Conservation (phyloP, 2,888 invertebrate genomes). For the Magallana nippona region DNA sequence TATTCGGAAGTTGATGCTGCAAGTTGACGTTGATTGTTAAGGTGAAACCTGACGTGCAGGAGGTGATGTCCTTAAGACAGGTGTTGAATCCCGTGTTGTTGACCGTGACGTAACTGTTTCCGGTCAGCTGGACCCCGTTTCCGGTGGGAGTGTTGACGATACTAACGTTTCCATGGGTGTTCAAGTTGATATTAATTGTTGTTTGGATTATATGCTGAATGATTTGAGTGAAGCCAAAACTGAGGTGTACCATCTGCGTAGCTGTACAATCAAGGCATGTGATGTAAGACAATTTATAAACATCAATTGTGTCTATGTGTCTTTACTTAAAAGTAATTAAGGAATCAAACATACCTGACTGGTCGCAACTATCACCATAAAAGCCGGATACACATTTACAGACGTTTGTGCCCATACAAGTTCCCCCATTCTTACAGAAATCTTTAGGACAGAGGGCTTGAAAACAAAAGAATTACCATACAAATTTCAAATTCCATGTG, state of each 20-base stretch:
- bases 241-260: slow-evolving; percentile 45
- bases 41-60: slow-evolving; percentile 59
- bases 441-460: slow-evolving; percentile 53
- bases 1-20: slow-evolving; percentile 48
- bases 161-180: slow-evolving; percentile 52
- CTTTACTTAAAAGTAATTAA: too few species aligned
- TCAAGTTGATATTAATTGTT: slow-evolving; percentile 50
- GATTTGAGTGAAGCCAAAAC: slow-evolving; percentile 52
- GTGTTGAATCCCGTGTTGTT: slow-evolving; percentile 45
- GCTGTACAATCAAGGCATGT: slow-evolving; percentile 46
- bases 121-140: slow-evolving; percentile 51
- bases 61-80: slow-evolving; percentile 56
- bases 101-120: slow-evolving; percentile 55
- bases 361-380: slow-evolving; percentile 56
- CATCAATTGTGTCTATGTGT: too few species aligned
- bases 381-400: slow-evolving; percentile 58
- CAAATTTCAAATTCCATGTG: too few species aligned
- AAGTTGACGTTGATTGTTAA: slow-evolving; percentile 58
- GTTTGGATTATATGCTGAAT: slow-evolving; percentile 53
- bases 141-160: slow-evolving; percentile 41
- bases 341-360: slow-evolving; percentile 46
- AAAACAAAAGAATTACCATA: background rate
- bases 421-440: slow-evolving; percentile 60
- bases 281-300: too few species aligned
- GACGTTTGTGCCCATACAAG: slow-evolving; percentile 58